Base-by-base conservation (phyloP, 1,140 invertebrate species). In the Dreissena rostriformis region DNA sequence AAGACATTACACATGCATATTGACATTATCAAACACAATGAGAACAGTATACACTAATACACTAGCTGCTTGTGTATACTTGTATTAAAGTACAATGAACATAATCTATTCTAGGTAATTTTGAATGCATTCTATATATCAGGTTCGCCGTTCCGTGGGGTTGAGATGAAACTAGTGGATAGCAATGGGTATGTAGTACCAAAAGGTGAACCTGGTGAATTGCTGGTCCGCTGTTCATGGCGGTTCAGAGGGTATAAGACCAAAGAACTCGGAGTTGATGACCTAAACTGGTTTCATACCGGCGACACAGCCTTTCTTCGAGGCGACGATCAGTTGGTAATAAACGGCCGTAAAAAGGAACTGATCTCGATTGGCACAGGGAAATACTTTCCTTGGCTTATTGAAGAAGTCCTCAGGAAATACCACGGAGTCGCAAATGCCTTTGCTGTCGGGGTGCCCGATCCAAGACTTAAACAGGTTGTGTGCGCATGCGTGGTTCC, bases 91-190 rank as follows among this genome's bases (percentile, higher is more conserved):
- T 57, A 19, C 19, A 14, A 14, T 14, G 19, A 57, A 57, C 12
- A 12, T 12, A 14, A 57, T 19, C 53, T 57, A 14, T 19, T 57
- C 12, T 57, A 19, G 53, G 53, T 57, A 57, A 14, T 14, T 19
- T 14, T 57, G 12, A 12, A 14, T 57, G 12, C 19, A 14, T 14
- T 19, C 12, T 10, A 29, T 67, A 4, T 61, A 68, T 22, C 68
- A 82, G 85, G 85, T 1, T 51, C 68, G 28, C 85, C 85, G 7
- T 12, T 75, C 10, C n/a, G 49, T 24, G 85, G 85, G 28, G 49
- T 71, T 61, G 85, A 86, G 65, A 72, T 86, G 29, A 86, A 86
- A 80, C 71, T 86, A n/a, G 55, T 80, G 4, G 81, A 86, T 55
- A 26, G 53, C 15, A 65, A 66, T 6, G 85, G 77, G 11, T 15